phyloP scores from a whole-genome alignment of 1,140 invertebrate genomes.

The Drosophila ficusphila region DNA sequence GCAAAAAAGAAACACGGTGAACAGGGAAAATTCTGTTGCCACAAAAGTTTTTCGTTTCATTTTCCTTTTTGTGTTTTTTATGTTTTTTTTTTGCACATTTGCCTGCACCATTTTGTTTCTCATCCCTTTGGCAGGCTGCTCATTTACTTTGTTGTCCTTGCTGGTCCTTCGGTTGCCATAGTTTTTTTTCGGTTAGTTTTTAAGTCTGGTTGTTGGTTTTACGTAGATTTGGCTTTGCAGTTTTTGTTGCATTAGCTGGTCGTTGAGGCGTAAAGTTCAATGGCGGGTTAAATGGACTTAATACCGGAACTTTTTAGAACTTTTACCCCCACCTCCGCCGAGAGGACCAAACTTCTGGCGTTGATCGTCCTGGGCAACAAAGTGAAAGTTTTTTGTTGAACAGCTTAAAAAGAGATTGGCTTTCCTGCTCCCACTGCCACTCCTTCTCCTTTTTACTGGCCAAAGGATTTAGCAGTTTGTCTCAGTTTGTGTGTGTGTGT shows the following conservation, averaged over 20 bases:
- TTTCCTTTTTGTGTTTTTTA: slow-evolving; percentile 40
- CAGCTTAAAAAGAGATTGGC: slow-evolving; percentile 80
- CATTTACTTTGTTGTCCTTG: slow-evolving; percentile 72
- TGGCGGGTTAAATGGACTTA: slow-evolving; percentile 82
- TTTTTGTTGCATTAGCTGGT: slow-evolving; percentile 66
- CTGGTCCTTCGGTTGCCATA: slow-evolving; percentile 34
- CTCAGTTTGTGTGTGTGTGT: slow-evolving; percentile 18
- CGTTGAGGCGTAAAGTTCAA: slow-evolving; percentile 81
- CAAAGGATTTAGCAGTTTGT: slow-evolving; percentile 40
- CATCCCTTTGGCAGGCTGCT: slow-evolving; percentile 31
- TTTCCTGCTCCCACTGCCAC: slow-evolving; percentile 13
- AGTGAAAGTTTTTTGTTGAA: slow-evolving; percentile 70
- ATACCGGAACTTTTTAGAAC: slow-evolving; percentile 74
- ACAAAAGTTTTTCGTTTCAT: slow-evolving; percentile 77
- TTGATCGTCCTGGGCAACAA: slow-evolving; percentile 69
- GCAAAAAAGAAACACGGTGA: slow-evolving; percentile 8
- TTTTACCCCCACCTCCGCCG: slow-evolving; percentile 24
- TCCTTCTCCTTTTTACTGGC: not conserved
- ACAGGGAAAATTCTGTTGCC: slow-evolving; percentile 63
- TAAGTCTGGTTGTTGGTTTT: slow-evolving; percentile 33
- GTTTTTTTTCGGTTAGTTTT: slow-evolving; percentile 42
- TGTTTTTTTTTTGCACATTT: slow-evolving; percentile 43
- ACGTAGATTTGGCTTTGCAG: slow-evolving; percentile 43
- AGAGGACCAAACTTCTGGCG: slow-evolving; percentile 51
- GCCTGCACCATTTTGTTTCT: slow-evolving; percentile 27